phyloP scores from a whole-genome alignment of 2,797 vertebrate species.

The Oreochromis mossambicus region DNA sequence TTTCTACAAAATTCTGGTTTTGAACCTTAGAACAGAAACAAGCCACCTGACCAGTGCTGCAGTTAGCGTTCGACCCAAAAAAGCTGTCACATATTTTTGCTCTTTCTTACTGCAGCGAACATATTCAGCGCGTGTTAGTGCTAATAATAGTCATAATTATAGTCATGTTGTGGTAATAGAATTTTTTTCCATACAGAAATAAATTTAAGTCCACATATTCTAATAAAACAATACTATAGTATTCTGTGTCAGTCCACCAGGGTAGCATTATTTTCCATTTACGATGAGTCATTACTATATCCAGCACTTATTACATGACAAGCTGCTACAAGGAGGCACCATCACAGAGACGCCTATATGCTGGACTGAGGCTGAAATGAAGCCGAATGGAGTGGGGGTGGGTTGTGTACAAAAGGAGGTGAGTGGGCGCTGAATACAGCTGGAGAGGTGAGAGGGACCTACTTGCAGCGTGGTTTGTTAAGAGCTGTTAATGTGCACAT shows the following conservation, averaged over 20 bases:
- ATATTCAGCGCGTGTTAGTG: neutral
- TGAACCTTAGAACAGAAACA: neutral
- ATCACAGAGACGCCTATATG: constrained; percentile 12
- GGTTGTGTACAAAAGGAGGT: constrained; percentile 36
- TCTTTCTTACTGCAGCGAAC: neutral
- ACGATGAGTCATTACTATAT: neutral
- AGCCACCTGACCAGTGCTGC: too few relatives aligned
- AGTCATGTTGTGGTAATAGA: too few relatives aligned
- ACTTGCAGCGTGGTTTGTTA: constrained; percentile 99
- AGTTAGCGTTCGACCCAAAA: neutral
- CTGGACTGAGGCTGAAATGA: constrained; percentile 53
- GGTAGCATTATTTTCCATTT: neutral
- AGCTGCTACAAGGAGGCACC: constrained; percentile 49
- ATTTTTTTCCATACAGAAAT: neutral
- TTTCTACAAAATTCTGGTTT: neutral
- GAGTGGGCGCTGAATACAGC: constrained; percentile 63
- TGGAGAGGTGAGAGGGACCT: constrained; percentile 82
- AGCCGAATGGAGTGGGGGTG: constrained; percentile 56
- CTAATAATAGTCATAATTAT: neutral
- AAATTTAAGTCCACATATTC: neutral
- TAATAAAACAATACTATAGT: neutral
- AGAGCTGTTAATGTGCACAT: constrained; percentile 99
- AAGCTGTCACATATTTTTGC: neutral
- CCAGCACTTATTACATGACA: constrained; percentile 55
- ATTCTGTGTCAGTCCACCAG: neutral